Base-by-base conservation (phyloP, 2,888 invertebrate genomes). In the Mesorhabditis belari region DNA sequence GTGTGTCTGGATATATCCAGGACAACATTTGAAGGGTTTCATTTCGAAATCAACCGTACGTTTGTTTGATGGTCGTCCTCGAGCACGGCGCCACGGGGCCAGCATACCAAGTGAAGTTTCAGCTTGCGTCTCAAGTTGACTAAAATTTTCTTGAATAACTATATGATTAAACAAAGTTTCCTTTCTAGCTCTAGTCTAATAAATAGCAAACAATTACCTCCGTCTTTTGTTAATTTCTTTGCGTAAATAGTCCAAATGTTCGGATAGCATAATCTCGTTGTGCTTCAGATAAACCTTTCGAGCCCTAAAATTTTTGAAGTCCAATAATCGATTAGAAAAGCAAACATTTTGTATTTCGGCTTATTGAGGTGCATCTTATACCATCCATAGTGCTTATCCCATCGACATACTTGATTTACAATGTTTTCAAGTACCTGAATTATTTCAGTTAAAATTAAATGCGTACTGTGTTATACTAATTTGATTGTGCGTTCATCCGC, bases 351-450 rank as follows among this genome's bases (percentile, higher is more conserved):
- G 53, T 58, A 57, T 28, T 62, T 55, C n/a, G 67, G 65, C 25
- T 56, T 35, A 28, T 66, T 70, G 56, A 64, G 50, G 21, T 68
- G 71, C 21, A 54, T 44, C 26, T 69, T 73, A 26, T 62, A 64
- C 73, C 73, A 73, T 61, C 73, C 73, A 53, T 67, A 66, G 54
- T 65, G 65, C 24, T 69, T 69, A 58, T 73, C 73, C 73, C 70
- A 71, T 9, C 69, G 65, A 25, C 69, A 70, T 4, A 73, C 73
- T 58, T 71, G 71, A 28, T 62, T 62, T 49, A 73, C 61, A 63
- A 73, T 63, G 28, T 62, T 57, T 27, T 71, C 73, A 57, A 73
- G 60, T 54, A 69, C 62, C 66, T 65, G 5, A 26, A 58, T 6
- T 5, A 4, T 17, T 19, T 29, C 19, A 29, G 4, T 51, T 6